Conservation (phyloP, 92 coral and sea anemone genomes). For the Phymanthus crucifer region DNA sequence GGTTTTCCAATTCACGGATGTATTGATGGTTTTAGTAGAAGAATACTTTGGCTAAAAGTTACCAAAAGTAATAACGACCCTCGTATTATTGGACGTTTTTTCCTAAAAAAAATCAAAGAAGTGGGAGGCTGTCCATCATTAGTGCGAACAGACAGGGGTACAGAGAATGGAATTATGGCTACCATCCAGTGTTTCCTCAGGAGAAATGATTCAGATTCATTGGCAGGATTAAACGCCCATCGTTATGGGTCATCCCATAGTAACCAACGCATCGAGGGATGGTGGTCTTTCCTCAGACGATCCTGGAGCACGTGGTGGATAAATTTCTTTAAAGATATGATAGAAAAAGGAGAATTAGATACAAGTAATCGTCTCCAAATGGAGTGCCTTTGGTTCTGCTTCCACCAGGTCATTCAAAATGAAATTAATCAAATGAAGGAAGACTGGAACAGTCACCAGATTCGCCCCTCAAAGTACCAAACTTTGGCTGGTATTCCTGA, state of each 20-base stretch:
- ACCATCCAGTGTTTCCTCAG: constrained; percentile 46
- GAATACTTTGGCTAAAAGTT: constrained; percentile 40
- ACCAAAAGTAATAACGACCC: constrained; percentile 40
- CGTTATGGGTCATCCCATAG: constrained; percentile 49
- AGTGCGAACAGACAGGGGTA: constrained; percentile 39
- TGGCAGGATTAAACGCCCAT: constrained; percentile 43
- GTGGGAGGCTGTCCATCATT: constrained; percentile 47
- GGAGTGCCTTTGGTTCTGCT: constrained; percentile 40
- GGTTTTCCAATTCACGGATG: constrained; percentile 51
- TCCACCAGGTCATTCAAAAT: constrained; percentile 39
- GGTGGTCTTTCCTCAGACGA: constrained; percentile 52
- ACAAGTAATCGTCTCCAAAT: constrained; percentile 26
- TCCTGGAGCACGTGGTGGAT: constrained; percentile 56
- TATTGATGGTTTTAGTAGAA: constrained; percentile 18
- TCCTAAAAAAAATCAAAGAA: constrained; percentile 25
- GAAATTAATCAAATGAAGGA: constrained; percentile 49
- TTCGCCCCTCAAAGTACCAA: constrained; percentile 39
- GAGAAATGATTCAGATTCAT: constrained; percentile 35
- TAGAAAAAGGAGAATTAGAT: constrained; percentile 48
- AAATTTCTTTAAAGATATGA: constrained; percentile 17
- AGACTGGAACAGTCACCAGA: constrained; percentile 46
- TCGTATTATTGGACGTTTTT: constrained; percentile 16
- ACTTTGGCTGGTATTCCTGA: constrained; percentile 41
- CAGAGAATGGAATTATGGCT: constrained; percentile 46
- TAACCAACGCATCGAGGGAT: constrained; percentile 55